Percentiles rank a stretch among this genome's conserved stretches.
Evolutionary conservation across 2,113 vertebrate genomes (phyloP).

Genomic region (Buteo buteo): DNA sequence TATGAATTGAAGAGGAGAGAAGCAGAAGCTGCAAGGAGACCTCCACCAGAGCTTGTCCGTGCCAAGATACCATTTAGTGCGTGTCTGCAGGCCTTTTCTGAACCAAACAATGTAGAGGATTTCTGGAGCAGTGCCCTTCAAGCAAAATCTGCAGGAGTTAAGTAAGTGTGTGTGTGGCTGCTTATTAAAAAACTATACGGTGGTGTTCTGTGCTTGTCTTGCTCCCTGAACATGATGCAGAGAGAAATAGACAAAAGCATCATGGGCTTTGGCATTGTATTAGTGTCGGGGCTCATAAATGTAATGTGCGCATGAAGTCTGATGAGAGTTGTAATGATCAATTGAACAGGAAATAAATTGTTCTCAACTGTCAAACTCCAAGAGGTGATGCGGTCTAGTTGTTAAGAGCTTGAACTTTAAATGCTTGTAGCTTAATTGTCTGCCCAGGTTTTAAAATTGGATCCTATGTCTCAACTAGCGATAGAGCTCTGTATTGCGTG

Average conservation of each 20-base stretch:
- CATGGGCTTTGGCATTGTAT: not conserved
- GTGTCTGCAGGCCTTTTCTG: slow-evolving; percentile 93
- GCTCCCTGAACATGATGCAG: not conserved
- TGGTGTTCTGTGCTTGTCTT: not conserved
- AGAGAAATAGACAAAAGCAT: not conserved
- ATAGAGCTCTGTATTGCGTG: not conserved
- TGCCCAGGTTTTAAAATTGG: not conserved
- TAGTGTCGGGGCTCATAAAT: not conserved
- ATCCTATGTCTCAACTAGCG: not conserved
- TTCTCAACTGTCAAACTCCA: not conserved
- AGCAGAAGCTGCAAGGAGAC: slow-evolving; percentile 83
- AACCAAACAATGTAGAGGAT: slow-evolving; percentile 92
- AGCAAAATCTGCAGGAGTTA: slow-evolving; percentile 95
- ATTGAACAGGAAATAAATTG: not conserved
- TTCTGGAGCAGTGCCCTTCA: slow-evolving; percentile 99
- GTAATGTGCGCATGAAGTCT: not conserved
- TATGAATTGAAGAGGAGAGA: slow-evolving; percentile 88
- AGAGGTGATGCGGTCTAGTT: not conserved
- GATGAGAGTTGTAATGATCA: not conserved
- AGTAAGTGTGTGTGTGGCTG: slow-evolving; percentile 78
- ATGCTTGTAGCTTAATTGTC: not conserved
- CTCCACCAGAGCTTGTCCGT: slow-evolving; percentile 86
- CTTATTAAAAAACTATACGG: not conserved
- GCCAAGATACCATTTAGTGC: slow-evolving; percentile 92
- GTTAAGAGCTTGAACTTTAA: not conserved